These are phyloP conservation scores for Nothocercus nigrocapillus DNA, from an alignment of 2,113 vertebrate genomes.

Conservation along the genomic window DNA sequence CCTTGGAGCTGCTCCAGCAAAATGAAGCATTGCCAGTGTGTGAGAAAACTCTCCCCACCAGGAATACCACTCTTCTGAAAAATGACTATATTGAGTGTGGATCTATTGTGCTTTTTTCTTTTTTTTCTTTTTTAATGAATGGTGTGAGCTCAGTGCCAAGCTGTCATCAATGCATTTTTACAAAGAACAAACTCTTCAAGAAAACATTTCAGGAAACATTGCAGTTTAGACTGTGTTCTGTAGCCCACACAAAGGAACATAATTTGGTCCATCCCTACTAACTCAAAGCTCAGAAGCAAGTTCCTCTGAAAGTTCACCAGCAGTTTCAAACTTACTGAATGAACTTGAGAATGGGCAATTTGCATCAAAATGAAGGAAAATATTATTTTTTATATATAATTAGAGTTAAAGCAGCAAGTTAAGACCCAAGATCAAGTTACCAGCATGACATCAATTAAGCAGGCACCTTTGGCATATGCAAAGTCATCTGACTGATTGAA, in stretches of 20 bases:
- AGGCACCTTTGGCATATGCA: background rate
- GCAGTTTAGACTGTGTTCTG: background rate
- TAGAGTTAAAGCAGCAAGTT: background rate
- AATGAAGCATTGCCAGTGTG: background rate
- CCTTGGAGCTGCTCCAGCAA: constrained; percentile 40
- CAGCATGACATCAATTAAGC: background rate
- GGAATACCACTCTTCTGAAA: background rate
- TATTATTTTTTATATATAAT: background rate
- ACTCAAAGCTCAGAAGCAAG: background rate
- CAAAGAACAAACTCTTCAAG: background rate
- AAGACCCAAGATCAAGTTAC: background rate
- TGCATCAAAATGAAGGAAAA: background rate
- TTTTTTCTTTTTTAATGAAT: background rate
- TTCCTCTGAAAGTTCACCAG: background rate
- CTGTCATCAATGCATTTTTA: background rate
- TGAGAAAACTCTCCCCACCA: background rate
- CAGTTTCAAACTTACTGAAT: background rate
- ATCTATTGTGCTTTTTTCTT: background rate
- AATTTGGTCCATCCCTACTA: background rate
- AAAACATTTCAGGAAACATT: background rate
- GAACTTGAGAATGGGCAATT: background rate
- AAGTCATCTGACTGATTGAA: background rate
- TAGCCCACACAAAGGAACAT: background rate
- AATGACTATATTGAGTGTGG: accelerated
- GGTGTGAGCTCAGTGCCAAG: background rate